Evolutionary conservation across 1,140 invertebrate species (phyloP).

Genomic region (Hycleus cichorii): DNA sequence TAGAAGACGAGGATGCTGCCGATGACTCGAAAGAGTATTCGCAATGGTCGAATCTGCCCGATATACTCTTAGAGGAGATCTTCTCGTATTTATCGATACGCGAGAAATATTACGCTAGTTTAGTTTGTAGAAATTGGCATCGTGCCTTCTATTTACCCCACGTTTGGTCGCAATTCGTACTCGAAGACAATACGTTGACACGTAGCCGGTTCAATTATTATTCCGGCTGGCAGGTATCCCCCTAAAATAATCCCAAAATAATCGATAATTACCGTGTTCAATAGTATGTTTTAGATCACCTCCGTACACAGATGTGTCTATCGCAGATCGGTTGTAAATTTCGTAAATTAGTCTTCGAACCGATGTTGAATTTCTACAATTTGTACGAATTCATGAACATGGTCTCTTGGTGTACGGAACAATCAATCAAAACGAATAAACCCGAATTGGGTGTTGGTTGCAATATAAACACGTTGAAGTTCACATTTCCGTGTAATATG

Average conservation of each 20-base stretch:
- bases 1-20: constrained; percentile 44
- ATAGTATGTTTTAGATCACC: constrained; percentile 67
- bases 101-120: constrained; percentile 67
- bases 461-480: constrained; percentile 58
- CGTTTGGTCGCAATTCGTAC: constrained; percentile 65
- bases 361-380: constrained; percentile 75
- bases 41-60: constrained; percentile 63
- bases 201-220: constrained; percentile 73
- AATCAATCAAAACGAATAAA: constrained; percentile 32
- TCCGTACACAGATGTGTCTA: constrained; percentile 65
- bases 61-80: constrained; percentile 70
- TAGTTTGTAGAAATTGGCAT: constrained; percentile 64
- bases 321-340: constrained; percentile 61
- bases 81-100: constrained; percentile 62
- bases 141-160: constrained; percentile 64
- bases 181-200: constrained; percentile 67
- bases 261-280: constrained; percentile 12
- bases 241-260: background rate
- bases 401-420: constrained; percentile 63
- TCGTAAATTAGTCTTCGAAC: constrained; percentile 59
- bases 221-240: constrained; percentile 64
- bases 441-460: constrained; percentile 44
- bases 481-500: constrained; percentile 76
- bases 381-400: constrained; percentile 80
- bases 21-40: constrained; percentile 46